A percentile compares a stretch with the other conserved stretches of the same genome.
These are phyloP conservation scores for Phrynosoma blainvillii DNA, from an alignment of 2,113 vertebrate species.

Conservation along the genomic window DNA sequence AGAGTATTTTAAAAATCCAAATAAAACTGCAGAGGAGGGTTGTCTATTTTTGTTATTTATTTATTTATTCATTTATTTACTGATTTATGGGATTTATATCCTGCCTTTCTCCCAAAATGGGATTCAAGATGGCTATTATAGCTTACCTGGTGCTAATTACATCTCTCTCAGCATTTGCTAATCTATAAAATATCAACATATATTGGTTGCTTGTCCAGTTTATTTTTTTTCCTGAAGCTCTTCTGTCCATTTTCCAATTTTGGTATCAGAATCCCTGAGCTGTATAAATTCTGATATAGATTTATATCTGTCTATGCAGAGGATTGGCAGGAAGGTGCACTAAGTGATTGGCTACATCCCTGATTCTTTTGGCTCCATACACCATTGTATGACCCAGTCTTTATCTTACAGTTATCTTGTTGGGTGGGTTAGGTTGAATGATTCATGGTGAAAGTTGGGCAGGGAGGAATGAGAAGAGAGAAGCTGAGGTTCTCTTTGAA, in stretches of 20 bases:
- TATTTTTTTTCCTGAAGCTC: neutral
- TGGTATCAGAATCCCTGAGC: neutral
- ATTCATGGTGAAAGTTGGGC: neutral
- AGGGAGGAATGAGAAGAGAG: too few species aligned
- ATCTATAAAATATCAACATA: slow-evolving; percentile 1
- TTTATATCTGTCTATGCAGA: neutral
- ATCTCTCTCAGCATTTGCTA: neutral
- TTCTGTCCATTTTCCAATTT: neutral
- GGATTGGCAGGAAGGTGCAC: too few species aligned
- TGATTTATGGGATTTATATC: too few species aligned
- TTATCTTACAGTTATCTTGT: neutral
- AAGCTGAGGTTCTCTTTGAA: too few species aligned
- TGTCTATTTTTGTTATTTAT: neutral
- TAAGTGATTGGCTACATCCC: neutral
- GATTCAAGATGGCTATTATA: too few species aligned
- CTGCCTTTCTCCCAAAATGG: neutral
- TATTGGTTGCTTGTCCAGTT: neutral
- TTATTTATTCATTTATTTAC: neutral
- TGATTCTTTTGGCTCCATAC: too few species aligned
- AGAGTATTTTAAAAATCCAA: neutral
- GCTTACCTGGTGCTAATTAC: neutral
- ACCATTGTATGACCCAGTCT: too few species aligned
- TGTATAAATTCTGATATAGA: neutral
- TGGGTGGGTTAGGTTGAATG: neutral
- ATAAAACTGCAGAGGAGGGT: neutral